Evolutionary conservation across 2,113 vertebrate genomes (phyloP).

Genomic region (Solenodon paradoxus): DNA sequence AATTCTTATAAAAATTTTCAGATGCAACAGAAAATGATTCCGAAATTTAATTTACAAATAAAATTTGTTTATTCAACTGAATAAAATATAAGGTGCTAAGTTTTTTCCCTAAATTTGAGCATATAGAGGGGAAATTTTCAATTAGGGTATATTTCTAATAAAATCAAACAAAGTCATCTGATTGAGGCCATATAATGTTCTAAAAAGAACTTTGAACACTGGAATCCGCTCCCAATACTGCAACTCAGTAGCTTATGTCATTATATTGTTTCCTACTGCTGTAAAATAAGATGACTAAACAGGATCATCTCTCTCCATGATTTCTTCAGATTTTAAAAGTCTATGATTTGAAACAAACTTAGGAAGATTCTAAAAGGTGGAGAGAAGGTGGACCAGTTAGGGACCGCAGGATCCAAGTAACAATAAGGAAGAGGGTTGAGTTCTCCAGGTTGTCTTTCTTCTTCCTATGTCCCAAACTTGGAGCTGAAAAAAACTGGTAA

Average conservation of each 20-base stretch:
- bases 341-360: not conserved
- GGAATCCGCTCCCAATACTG: not conserved
- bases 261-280: not conserved
- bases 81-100: not conserved
- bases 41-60: constrained; percentile 9
- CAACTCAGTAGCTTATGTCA: not conserved
- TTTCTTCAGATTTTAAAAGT: not conserved
- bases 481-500: not conserved
- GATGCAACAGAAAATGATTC: not conserved
- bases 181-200: not conserved
- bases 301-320: not conserved
- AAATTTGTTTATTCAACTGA: not conserved
- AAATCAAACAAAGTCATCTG: constrained; percentile 29
- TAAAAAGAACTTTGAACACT: not conserved
- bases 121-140: not conserved
- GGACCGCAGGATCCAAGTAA: not conserved
- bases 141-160: not conserved
- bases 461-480: not conserved
- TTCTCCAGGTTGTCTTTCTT: not conserved
- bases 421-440: not conserved
- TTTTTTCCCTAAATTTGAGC: constrained; percentile 8
- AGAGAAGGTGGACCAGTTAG: not conserved
- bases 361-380: too few relatives aligned
- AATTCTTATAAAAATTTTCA: constrained; percentile 12
- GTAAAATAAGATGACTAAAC: not conserved